Conservation (phyloP, 1,140 invertebrate genomes). For the Scaptomyza pallida region DNA sequence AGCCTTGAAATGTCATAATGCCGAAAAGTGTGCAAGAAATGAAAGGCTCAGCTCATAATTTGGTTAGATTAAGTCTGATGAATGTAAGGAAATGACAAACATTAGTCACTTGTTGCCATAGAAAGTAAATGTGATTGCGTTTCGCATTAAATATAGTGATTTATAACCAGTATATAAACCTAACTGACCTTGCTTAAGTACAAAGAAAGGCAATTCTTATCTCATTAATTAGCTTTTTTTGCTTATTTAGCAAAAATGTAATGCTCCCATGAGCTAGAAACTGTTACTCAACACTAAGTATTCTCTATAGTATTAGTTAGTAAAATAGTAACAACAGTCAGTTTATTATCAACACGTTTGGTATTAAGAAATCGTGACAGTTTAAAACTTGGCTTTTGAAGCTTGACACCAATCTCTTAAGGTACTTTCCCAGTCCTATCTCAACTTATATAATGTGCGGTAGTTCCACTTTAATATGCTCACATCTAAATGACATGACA, state of each 20-base stretch:
- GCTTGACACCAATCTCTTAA: neutral
- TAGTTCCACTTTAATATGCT: slow-evolving; percentile 1
- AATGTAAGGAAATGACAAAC: slow-evolving; percentile 8
- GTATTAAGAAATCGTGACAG: neutral
- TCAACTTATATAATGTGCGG: slow-evolving; percentile 14
- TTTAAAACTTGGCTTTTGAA: neutral
- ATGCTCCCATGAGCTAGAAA: too few relatives aligned
- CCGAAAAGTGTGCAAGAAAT: slow-evolving; percentile 12
- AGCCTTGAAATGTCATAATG: slow-evolving; percentile 17
- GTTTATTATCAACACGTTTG: too few relatives aligned
- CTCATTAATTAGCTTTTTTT: too few relatives aligned
- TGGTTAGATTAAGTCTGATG: too few relatives aligned
- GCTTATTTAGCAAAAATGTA: too few relatives aligned
- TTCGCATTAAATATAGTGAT: neutral
- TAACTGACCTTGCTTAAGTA: neutral
- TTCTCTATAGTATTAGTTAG: too few relatives aligned
- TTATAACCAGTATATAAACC: neutral
- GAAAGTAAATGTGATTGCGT: slow-evolving; percentile 1
- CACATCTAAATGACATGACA: neutral
- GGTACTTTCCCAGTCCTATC: slow-evolving; percentile 15
- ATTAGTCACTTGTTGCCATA: neutral
- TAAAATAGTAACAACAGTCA: too few relatives aligned
- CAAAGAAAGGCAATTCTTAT: too few relatives aligned
- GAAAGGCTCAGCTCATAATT: slow-evolving; percentile 5
- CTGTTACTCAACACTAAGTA: too few relatives aligned